A percentile compares a stretch with the other conserved stretches of the same genome.
phyloP scores from a whole-genome alignment of 2,888 invertebrate species.

The Euzophera pinguis region DNA sequence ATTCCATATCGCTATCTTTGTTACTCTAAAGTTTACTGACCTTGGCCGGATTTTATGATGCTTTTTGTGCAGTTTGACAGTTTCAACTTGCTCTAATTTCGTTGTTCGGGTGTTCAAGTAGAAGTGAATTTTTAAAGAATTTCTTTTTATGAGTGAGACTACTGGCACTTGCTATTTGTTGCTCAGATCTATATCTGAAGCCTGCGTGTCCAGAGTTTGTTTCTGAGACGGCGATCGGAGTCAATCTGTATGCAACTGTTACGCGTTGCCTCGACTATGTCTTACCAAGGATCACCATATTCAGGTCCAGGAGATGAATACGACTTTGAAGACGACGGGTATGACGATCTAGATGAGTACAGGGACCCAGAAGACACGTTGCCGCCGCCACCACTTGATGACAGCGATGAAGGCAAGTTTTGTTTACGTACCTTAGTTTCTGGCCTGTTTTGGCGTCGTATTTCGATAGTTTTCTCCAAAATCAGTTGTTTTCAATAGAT shows the following conservation, averaged over 20 bases:
- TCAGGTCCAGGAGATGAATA: slow-evolving; percentile 85
- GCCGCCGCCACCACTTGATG: slow-evolving; percentile 79
- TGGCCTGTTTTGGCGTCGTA: slow-evolving; percentile 50
- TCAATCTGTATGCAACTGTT: slow-evolving; percentile 78
- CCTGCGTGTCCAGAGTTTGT: slow-evolving; percentile 51
- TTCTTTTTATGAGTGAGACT: slow-evolving; percentile 67
- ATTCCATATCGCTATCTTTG: slow-evolving; percentile 27
- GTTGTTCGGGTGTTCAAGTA: slow-evolving; percentile 39
- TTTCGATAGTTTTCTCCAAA: slow-evolving; percentile 33
- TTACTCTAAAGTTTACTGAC: slow-evolving; percentile 12
- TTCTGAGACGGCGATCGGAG: slow-evolving; percentile 62
- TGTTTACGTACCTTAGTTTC: slow-evolving; percentile 59
- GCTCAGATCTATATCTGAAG: slow-evolving; percentile 39
- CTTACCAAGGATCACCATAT: slow-evolving; percentile 84
- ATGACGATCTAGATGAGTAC: slow-evolving; percentile 84
- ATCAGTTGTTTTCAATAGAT: slow-evolving; percentile 24
- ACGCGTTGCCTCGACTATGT: slow-evolving; percentile 81
- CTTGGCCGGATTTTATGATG: slow-evolving; percentile 46
- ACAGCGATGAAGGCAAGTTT: slow-evolving; percentile 78
- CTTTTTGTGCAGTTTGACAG: slow-evolving; percentile 69
- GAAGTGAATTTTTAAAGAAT: slow-evolving; percentile 47
- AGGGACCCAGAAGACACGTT: slow-evolving; percentile 81
- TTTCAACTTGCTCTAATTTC: slow-evolving; percentile 61
- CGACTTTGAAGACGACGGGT: slow-evolving; percentile 86
- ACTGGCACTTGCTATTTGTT: slow-evolving; percentile 47